Evolutionary conservation across 2,888 invertebrate genomes (phyloP).

Genomic region (Stenodema calcarata): DNA sequence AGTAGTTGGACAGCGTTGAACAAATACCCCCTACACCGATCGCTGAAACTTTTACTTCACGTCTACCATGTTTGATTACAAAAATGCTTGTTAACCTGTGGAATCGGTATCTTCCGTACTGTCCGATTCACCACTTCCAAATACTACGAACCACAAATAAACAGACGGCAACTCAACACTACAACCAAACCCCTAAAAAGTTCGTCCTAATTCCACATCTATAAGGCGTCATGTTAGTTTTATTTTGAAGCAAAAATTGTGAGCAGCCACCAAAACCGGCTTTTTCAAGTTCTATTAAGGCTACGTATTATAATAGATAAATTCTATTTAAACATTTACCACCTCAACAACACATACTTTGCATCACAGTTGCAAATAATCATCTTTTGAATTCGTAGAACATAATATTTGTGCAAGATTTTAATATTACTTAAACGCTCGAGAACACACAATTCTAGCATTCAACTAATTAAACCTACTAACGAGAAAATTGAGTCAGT

Average conservation of each 20-base stretch:
- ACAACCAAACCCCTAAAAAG: not conserved
- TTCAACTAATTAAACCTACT: not conserved
- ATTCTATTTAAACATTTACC: not conserved
- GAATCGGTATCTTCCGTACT: too few species aligned
- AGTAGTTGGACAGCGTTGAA: too few species aligned
- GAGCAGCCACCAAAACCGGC: not conserved
- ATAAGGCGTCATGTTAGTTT: not conserved
- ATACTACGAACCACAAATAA: too few species aligned
- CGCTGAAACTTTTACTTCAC: too few species aligned
- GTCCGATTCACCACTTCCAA: too few species aligned
- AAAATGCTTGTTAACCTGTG: too few species aligned
- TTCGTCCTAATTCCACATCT: not conserved
- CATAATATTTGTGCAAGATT: not conserved
- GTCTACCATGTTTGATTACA: too few species aligned
- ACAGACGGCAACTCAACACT: too few species aligned
- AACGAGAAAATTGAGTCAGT: too few species aligned
- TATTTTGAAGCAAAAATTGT: not conserved
- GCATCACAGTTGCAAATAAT: not conserved
- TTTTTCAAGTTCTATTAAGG: not conserved
- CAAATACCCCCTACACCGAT: too few species aligned
- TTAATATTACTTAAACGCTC: not conserved
- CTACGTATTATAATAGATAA: not conserved
- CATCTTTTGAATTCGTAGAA: not conserved
- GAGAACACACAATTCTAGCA: not conserved
- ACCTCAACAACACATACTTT: not conserved